Percentiles rank a stretch among this genome's conserved stretches.
Evolutionary conservation across 2,113 vertebrate species (phyloP).

Genomic region (Hydrolagus affinis): DNA sequence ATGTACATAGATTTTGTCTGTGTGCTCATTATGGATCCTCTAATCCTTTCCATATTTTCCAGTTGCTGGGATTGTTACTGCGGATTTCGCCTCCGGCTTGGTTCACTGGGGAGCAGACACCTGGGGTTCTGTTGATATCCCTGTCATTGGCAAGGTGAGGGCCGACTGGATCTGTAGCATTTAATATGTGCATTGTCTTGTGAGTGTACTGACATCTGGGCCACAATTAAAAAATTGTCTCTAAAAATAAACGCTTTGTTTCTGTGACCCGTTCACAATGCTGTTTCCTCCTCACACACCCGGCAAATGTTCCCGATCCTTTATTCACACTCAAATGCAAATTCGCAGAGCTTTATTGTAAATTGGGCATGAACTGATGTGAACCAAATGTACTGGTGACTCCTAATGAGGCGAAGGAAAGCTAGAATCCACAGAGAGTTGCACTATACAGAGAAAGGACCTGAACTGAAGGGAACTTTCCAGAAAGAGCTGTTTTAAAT

Average conservation of each 20-base stretch:
- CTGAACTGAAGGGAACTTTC: slow-evolving; percentile 50
- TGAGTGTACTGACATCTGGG: slow-evolving; percentile 26
- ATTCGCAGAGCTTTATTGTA: slow-evolving; percentile 13
- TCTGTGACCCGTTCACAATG: slow-evolving; percentile 23
- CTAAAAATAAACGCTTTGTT: slow-evolving; percentile 26
- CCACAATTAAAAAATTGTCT: slow-evolving; percentile 28
- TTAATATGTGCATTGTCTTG: slow-evolving; percentile 38
- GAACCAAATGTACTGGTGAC: slow-evolving; percentile 28
- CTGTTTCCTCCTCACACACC: neutral
- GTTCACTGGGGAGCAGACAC: slow-evolving; percentile 68
- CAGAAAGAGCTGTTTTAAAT: slow-evolving; percentile 51
- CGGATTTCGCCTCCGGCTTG: slow-evolving; percentile 68
- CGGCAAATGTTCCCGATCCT: slow-evolving; percentile 19
- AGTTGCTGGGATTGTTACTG: slow-evolving; percentile 67
- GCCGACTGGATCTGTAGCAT: slow-evolving; percentile 42
- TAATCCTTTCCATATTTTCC: slow-evolving; percentile 38
- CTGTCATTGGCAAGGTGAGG: slow-evolving; percentile 66
- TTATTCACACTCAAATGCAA: slow-evolving; percentile 18
- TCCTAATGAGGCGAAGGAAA: slow-evolving; percentile 53
- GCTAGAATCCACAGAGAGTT: slow-evolving; percentile 50
- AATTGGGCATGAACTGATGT: slow-evolving; percentile 24
- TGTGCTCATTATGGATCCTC: slow-evolving; percentile 26
- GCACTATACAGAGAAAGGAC: slow-evolving; percentile 49
- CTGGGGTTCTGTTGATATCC: slow-evolving; percentile 76
- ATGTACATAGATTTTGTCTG: neutral